phyloP scores from a whole-genome alignment of 2,888 invertebrate species.

The Apodemia zela region DNA sequence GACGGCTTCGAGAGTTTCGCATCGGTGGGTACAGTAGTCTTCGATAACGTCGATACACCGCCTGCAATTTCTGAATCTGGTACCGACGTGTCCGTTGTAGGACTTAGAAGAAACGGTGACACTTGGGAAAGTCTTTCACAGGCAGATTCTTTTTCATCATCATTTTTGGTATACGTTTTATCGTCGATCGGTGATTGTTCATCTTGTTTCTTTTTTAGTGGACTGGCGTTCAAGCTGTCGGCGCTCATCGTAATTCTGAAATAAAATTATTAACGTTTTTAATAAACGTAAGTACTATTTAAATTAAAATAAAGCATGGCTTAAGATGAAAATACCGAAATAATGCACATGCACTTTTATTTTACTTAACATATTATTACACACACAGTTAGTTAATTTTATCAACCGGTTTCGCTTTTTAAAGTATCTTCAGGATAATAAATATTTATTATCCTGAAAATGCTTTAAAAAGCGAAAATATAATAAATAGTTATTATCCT shows the following conservation, averaged over 20 bases:
- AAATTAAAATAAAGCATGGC: background rate
- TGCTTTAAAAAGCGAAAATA: too few relatives aligned
- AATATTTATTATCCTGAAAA: too few relatives aligned
- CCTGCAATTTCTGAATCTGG: conserved; percentile 61
- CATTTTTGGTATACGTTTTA: conserved; percentile 55
- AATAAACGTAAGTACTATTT: background rate
- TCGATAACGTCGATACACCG: conserved; percentile 70
- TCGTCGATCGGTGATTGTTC: conserved; percentile 55
- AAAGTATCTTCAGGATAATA: too few relatives aligned
- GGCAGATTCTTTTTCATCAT: conserved; percentile 55
- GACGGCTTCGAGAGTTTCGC: conserved; percentile 71
- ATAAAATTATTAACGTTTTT: background rate
- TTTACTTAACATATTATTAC: too few relatives aligned
- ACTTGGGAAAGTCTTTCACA: conserved; percentile 66
- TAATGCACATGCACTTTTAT: too few relatives aligned
- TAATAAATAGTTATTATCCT: too few relatives aligned
- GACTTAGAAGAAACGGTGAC: conserved; percentile 67
- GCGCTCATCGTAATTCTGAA: conserved; percentile 71
- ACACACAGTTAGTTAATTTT: too few relatives aligned
- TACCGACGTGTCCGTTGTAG: conserved; percentile 60
- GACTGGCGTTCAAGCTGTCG: conserved; percentile 71
- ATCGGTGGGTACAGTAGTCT: conserved; percentile 70
- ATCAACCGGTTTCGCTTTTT: too few relatives aligned
- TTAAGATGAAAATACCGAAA: too few relatives aligned
- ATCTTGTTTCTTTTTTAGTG: conserved; percentile 42